These are phyloP conservation scores for Podarcis raffonei DNA, from an alignment of 2,113 vertebrate genomes.

Conservation along the genomic window DNA sequence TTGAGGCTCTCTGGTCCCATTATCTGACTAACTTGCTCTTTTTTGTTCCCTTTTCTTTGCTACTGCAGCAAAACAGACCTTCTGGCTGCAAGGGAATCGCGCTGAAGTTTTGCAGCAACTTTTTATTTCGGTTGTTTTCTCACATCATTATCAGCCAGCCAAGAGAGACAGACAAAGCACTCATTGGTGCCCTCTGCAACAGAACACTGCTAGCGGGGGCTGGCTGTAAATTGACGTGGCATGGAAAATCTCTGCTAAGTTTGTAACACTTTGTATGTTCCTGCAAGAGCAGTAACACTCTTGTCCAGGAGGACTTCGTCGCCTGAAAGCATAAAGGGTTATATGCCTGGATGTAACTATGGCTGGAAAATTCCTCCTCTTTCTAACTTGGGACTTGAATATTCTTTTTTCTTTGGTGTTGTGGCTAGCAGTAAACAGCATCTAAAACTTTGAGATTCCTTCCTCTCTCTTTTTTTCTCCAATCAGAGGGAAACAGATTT, in stretches of 20 bases:
- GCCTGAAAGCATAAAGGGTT: constrained; percentile 43
- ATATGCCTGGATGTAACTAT: constrained; percentile 58
- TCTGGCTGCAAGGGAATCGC: constrained; percentile 65
- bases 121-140: constrained; percentile 70
- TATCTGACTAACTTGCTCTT: constrained; percentile 56
- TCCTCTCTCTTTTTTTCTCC: constrained; percentile 12
- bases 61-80: constrained; percentile 52
- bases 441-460: constrained; percentile 48
- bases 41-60: constrained; percentile 34
- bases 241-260: constrained; percentile 81
- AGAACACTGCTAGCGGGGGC: constrained; percentile 75
- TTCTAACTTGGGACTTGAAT: constrained; percentile 36
- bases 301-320: constrained; percentile 35
- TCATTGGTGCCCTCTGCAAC: constrained; percentile 74
- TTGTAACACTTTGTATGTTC: constrained; percentile 64
- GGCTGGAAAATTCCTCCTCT: constrained; percentile 63
- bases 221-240: constrained; percentile 86
- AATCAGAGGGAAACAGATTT: constrained; percentile 59
- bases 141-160: constrained; percentile 64
- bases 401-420: constrained; percentile 54
- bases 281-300: constrained; percentile 55
- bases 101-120: constrained; percentile 63
- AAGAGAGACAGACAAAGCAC: constrained; percentile 79
- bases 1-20: constrained; percentile 64
- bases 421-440: constrained; percentile 53